Evolutionary conservation across 2,888 invertebrate species (phyloP), one percentile per base, ranked within the genome.

Genomic region (Zaprionus bogoriensis): DNA sequence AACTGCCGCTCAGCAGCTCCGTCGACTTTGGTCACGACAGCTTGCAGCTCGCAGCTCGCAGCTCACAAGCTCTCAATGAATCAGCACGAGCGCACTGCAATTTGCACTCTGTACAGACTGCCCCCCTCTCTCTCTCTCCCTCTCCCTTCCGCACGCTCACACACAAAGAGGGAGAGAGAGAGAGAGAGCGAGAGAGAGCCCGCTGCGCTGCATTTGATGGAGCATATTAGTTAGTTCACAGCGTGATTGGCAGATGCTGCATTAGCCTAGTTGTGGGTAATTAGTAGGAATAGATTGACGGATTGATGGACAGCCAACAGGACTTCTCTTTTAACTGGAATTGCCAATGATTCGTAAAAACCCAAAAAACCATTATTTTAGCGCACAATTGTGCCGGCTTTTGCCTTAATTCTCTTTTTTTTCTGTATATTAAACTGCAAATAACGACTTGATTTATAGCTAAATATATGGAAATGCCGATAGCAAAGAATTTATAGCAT

Each of bases 11-110:
- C 39, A 39, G 20, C 17, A 19, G 38, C 38, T 20, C 38, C 9
- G 10, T 10, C 38, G 10, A 3, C 20, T 22, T 20, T 39, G 20
- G 19, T n/a, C n/a, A 5, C 6, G n/a, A 47, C 36, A 48, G 55
- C 52, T n/a, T 41, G 36, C 41, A 70, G 17, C 81, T 68, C 68
- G 79, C 61, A 75, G 82, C 60, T n/a, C 59, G 7, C 28, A 60
- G 83, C 74, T n/a, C n/a, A n/a, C n/a, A n/a, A 60, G 55, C 46
- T 66, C 67, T 76, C 71, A 83, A 86, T 81, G 80, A 81, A 83
- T 81, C 80, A 81, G 86, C 80, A 81, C 80, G 80, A 79, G 86
- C 83, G 66, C 77, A 68, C 67, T 64, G 74, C 76, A 86, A 83
- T 81, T 81, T 81, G 83, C 80, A 86, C 83, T 81, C 76, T 86